These are phyloP conservation scores for Steatocranus sp. DNA, from an alignment of 2,797 vertebrate genomes.

Conservation along the genomic window DNA sequence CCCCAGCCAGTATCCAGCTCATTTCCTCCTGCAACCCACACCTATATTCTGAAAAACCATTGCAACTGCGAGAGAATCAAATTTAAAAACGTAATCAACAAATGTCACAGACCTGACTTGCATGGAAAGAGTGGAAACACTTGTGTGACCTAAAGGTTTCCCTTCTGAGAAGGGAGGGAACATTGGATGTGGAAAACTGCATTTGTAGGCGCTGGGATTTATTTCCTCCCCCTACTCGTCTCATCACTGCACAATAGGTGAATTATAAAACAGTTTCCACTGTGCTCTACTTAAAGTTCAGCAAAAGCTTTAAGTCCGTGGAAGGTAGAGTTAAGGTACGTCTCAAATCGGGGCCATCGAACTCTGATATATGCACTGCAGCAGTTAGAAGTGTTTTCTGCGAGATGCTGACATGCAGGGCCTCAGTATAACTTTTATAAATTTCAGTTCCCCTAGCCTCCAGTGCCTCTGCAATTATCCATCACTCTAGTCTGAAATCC, in stretches of 20 bases:
- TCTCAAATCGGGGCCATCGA: background rate
- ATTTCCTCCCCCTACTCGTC: background rate
- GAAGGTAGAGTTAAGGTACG: background rate
- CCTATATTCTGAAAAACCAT: background rate
- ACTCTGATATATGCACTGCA: slow-evolving; percentile 21
- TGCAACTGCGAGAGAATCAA: background rate
- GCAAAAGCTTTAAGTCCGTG: background rate
- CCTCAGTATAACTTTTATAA: slow-evolving; percentile 31
- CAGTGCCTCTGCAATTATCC: slow-evolving; percentile 21
- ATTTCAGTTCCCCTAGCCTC: background rate
- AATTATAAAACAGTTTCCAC: slow-evolving; percentile 1
- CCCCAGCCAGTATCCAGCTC: background rate
- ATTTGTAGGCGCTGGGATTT: background rate
- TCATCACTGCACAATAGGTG: background rate
- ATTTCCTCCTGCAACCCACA: background rate
- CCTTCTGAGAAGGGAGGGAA: background rate
- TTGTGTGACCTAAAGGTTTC: background rate
- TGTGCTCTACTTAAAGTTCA: background rate
- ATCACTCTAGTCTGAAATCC: slow-evolving; percentile 26
- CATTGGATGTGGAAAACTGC: background rate
- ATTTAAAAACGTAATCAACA: background rate
- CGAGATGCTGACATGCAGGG: slow-evolving; percentile 9
- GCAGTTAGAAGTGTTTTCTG: slow-evolving; percentile 5
- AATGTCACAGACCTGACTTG: background rate
- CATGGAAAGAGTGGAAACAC: background rate